Base-by-base conservation (phyloP, 2,113 vertebrate species). In the zebrafish (Danio rerio) region DNA sequence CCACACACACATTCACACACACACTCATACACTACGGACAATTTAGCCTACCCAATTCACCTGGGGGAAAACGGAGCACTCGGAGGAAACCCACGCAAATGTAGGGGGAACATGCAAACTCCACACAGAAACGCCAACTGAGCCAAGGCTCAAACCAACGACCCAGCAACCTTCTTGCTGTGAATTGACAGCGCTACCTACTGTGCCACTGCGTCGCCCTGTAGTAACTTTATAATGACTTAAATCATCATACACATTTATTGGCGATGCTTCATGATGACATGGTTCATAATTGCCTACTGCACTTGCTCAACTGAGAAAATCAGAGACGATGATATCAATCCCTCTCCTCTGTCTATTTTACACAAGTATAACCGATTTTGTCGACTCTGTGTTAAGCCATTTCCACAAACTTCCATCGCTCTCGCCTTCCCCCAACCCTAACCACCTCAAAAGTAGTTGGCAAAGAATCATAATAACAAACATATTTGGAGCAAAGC, bases 341-440 rank as follows among this genome's bases (percentile, higher is more conserved):
- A 43, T 68, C 16, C 55, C 55, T 50, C 18, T 83, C n/a, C 31
- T 58, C 15, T 16, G 53, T 75, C 63, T 78, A 78, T 55, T 82
- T 65, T 73, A 45, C 50, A 8, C 55, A 61, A 40, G 45, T 13
- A 47, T 70, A 74, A 69, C 56, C 0, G 50, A 76, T 59, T 78
- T 86, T 62, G 31, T 18, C 12, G 55, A 80, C 52, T 62, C 6
- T 69, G 52, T 40, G 53, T 52, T 66, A 50, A 94, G 93, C 91
- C 21, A 92, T 92, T 43, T 61, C 92, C 93, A 94, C 93, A 94
- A 95, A 94, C 94, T 93, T 91, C 92, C 91, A 93, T 94, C 91
- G 85, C 78, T 61, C 69, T 88, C 89, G 85, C 82, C 81, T 71
- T 47, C 86, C 88, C 86, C 83, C 71, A 69, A 88, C 87, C 92